Evolutionary conservation across 2,888 invertebrate species (phyloP).

Genomic region (Nasonovia ribisnigri): DNA sequence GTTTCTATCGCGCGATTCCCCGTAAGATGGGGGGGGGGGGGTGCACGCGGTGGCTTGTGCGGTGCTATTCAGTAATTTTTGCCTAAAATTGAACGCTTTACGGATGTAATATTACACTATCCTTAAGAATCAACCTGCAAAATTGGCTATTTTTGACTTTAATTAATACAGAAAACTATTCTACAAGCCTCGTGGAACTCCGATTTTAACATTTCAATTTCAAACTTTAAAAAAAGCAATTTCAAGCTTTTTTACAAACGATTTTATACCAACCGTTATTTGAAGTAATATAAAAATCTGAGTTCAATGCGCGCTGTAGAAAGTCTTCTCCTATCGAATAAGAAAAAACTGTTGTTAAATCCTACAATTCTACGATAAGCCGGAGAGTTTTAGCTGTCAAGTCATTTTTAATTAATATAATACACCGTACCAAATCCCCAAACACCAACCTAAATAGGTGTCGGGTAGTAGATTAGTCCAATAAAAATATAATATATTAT

Average conservation of each 20-base stretch:
- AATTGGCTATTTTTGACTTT: neutral
- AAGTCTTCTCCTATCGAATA: neutral
- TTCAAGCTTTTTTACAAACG: neutral
- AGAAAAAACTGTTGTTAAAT: neutral
- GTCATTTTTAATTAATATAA: neutral
- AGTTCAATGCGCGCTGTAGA: neutral
- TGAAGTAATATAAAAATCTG: neutral
- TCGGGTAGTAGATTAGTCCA: neutral
- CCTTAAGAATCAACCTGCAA: neutral
- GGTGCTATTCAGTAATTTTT: neutral
- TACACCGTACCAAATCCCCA: neutral
- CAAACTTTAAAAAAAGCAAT: neutral
- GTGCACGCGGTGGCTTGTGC: neutral
- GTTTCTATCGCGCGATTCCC: neutral
- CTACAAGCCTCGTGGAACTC: rapidly evolving
- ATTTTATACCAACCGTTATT: neutral
- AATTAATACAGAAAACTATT: neutral
- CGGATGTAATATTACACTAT: neutral
- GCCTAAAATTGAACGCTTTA: neutral
- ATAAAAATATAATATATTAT: neutral
- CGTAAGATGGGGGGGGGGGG: rapidly evolving
- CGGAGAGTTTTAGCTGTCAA: neutral
- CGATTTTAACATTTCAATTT: neutral
- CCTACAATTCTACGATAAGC: neutral
- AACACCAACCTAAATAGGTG: neutral